Evolutionary conservation across 2,797 vertebrate genomes (phyloP).

Genomic region (Selene dorsalis): DNA sequence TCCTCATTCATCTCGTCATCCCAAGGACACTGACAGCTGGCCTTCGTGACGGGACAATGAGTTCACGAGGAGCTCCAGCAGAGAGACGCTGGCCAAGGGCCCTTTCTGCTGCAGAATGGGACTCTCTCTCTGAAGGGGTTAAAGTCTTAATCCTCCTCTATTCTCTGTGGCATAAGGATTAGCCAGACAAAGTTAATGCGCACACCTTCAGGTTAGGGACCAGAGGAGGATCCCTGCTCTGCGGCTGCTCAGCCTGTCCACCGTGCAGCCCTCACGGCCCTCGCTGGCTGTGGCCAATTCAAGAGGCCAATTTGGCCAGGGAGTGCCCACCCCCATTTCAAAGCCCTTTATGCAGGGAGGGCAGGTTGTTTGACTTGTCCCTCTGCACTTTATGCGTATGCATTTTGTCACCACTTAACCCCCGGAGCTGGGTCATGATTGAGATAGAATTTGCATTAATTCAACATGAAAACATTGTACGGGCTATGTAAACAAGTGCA

Average conservation of each 20-base stretch:
- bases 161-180: slow-evolving; percentile 82
- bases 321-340: slow-evolving; percentile 60
- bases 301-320: slow-evolving; percentile 48
- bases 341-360: slow-evolving; percentile 56
- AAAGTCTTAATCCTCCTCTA: slow-evolving; percentile 83
- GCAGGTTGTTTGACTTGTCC: slow-evolving; percentile 60
- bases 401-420: slow-evolving; percentile 74
- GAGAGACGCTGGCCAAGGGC: slow-evolving; percentile 67
- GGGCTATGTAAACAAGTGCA: slow-evolving; percentile 63
- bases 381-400: slow-evolving; percentile 58
- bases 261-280: slow-evolving; percentile 49
- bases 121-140: slow-evolving; percentile 73
- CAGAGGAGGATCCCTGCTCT: slow-evolving; percentile 49
- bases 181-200: slow-evolving; percentile 72
- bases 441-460: slow-evolving; percentile 64
- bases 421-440: slow-evolving; percentile 48
- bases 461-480: slow-evolving; percentile 57
- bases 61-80: slow-evolving; percentile 69
- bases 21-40: slow-evolving; percentile 83
- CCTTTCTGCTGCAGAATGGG: slow-evolving; percentile 59
- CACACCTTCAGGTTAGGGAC: slow-evolving; percentile 76
- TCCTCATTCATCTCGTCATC: slow-evolving; percentile 72
- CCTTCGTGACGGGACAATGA: slow-evolving; percentile 77
- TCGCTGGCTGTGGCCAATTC: slow-evolving; percentile 28
- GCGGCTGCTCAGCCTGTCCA: slow-evolving; percentile 33